Evolutionary conservation across 2,888 invertebrate species (phyloP), one percentile per base, ranked within the genome.

Genomic region (Lochmaea capreae): DNA sequence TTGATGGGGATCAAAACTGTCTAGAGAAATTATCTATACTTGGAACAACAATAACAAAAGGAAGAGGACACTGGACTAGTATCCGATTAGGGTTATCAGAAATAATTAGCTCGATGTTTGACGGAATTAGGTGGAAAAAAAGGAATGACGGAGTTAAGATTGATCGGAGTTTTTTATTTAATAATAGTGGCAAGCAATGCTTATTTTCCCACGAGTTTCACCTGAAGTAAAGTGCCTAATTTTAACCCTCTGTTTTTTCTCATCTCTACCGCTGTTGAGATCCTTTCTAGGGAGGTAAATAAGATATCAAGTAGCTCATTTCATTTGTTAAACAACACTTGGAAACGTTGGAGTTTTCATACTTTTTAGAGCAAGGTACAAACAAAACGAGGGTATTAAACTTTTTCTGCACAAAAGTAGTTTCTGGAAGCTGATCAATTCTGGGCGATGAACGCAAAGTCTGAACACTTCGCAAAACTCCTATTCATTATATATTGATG

Each of bases 401-500:
- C 73, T 78, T 79, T 80, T 75, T 79, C 77, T 73, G 3, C 18
- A 59, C 22, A 26, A 46, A 62, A 74, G 71, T 66, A 74, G 63
- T 26, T 58, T 66, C 79, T 77, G 73, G 77, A 79, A 81, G 80
- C 80, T 80, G 80, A 80, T 80, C 79, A 79, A 74, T 79, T 78
- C 78, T 74, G 71, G 73, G 54, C 69, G 69, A 62, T 70, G 79
- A 78, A 79, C 73, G 78, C 76, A 76, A 72, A 79, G 80, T 79
- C 79, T 81, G 81, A 76, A 79, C 78, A 76, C 69, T 70, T 75
- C 73, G 74, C 69, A 71, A 70, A 80, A 79, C 81, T 80, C 79
- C 79, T 75, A 79, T 82, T 80, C 81, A 80, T 82, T 82, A 80
- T 77, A 80, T 80, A 81, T 81, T 81, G 81, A 81, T 81, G 81